These are phyloP conservation scores for Poliocrania exsul DNA, from an alignment of 2,797 vertebrate genomes.

Conservation along the genomic window DNA sequence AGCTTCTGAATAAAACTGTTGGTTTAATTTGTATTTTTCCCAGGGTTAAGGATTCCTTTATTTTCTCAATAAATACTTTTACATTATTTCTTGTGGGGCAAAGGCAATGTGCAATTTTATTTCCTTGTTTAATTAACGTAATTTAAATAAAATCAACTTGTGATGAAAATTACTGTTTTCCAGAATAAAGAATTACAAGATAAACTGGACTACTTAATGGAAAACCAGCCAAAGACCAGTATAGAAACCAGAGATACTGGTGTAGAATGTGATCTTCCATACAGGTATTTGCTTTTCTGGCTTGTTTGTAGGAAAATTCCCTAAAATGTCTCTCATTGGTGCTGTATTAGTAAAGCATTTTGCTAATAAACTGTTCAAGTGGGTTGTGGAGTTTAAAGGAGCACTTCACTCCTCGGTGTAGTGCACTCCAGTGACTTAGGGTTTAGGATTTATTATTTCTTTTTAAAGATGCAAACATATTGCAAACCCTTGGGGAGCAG, in stretches of 20 bases:
- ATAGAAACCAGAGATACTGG: conserved; percentile 88
- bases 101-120: background rate
- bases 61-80: background rate
- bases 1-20: background rate
- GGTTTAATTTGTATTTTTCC: background rate
- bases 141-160: background rate
- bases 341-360: background rate
- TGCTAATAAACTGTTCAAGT: background rate
- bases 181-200: conserved; percentile 99
- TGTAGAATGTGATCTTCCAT: conserved; percentile 87
- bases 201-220: conserved; percentile 94
- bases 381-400: background rate
- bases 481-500: background rate
- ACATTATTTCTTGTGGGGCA: background rate
- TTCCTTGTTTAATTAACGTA: background rate
- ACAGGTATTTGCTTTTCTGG: conserved; percentile 80
- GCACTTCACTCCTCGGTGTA: background rate
- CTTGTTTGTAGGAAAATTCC: background rate
- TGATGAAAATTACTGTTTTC: conserved; percentile 30
- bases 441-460: background rate
- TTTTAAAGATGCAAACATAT: background rate
- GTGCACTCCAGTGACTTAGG: background rate
- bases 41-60: background rate
- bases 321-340: background rate
- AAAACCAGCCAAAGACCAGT: conserved; percentile 81